Conservation (phyloP, 2,888 invertebrate genomes). For the Leucophenga montana region DNA sequence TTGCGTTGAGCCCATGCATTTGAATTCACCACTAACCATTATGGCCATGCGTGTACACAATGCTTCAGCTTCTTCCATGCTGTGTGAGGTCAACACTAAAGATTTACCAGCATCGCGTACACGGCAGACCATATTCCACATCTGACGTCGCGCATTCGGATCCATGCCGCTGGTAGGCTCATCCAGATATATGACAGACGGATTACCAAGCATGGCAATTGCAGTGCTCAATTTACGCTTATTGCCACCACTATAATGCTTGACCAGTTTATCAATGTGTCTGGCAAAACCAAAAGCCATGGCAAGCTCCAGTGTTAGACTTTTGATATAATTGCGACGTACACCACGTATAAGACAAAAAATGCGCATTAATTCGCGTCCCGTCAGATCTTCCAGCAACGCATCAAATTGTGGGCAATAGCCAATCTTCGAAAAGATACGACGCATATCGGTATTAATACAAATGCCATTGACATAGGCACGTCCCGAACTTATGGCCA, state of each 20-base stretch:
- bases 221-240: constrained; percentile 82
- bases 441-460: constrained; percentile 70
- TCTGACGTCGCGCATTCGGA: constrained; percentile 76
- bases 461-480: constrained; percentile 18
- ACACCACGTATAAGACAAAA: constrained; percentile 78
- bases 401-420: constrained; percentile 85
- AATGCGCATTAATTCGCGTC: constrained; percentile 78
- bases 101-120: constrained; percentile 80
- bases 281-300: constrained; percentile 75
- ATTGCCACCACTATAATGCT: constrained; percentile 80
- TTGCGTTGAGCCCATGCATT: constrained; percentile 81
- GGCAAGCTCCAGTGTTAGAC: constrained; percentile 58
- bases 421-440: constrained; percentile 77
- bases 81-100: constrained; percentile 86
- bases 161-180: constrained; percentile 76
- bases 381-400: constrained; percentile 79
- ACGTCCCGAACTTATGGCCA: constrained; percentile 78
- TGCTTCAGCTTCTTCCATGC: constrained; percentile 88
- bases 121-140: constrained; percentile 82
- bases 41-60: constrained; percentile 85
- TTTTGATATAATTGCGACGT: constrained; percentile 64
- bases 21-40: constrained; percentile 84
- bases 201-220: constrained; percentile 79
- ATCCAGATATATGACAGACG: constrained; percentile 79
- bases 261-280: constrained; percentile 76